Evolutionary conservation across 2,797 vertebrate genomes (phyloP).

Genomic region (Cossypha heuglini): DNA sequence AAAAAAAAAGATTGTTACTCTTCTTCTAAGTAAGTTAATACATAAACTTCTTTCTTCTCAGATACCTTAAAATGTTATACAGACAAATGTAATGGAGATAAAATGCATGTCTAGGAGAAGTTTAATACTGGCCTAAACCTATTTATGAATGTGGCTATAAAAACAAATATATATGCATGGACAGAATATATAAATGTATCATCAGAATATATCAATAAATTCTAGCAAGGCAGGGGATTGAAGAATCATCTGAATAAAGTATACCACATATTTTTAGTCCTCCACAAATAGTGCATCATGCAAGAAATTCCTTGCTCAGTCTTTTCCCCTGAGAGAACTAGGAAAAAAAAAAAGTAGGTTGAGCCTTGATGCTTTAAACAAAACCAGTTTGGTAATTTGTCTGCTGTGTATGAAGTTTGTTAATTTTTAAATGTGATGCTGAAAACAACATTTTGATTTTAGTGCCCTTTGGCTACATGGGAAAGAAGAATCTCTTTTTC

Average conservation of each 20-base stretch:
- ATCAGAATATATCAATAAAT: background rate
- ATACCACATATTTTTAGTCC: background rate
- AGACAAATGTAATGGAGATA: background rate
- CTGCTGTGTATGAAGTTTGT: background rate
- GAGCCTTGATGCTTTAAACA: background rate
- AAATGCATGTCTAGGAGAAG: background rate
- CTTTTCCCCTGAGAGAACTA: background rate
- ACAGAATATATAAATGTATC: background rate
- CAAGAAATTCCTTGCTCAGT: background rate
- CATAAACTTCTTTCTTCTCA: background rate
- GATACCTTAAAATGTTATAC: background rate
- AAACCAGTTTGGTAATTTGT: background rate
- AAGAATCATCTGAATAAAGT: background rate
- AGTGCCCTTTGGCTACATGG: background rate
- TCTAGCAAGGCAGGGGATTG: background rate
- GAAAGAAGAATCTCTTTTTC: background rate
- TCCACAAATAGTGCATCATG: background rate
- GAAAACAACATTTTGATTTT: background rate
- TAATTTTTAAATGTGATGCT: background rate
- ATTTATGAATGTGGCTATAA: background rate
- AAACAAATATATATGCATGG: background rate
- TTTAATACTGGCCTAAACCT: background rate
- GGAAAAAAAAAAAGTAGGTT: background rate
- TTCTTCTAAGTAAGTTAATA: background rate
- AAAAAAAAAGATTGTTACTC: background rate